Evolutionary conservation across 1,140 invertebrate species (phyloP), one percentile per base, ranked within the genome.

Genomic region (Muscidifurax raptorellus): DNA sequence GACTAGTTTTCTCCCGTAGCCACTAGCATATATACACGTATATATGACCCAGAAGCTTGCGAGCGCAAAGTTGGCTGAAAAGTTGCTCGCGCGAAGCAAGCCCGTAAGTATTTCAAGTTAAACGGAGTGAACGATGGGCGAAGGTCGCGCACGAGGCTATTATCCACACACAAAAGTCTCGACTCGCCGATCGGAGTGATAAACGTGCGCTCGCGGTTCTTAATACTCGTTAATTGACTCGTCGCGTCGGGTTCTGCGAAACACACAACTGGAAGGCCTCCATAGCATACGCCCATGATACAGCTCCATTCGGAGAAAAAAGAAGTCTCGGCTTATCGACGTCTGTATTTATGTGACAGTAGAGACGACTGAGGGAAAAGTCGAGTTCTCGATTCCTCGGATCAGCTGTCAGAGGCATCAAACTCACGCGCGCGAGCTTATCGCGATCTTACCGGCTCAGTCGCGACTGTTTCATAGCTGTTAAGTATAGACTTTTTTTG

Each of bases 211-310:
- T 59, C 22, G 32, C 32, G 52, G 52, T 59, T n/a, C n/a, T n/a
- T n/a, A n/a, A n/a, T 59, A 59, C 52, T 59, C 52, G 52, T 59
- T 59, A 59, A 59, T 59, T 59, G 52, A 59, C 52, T 59, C 52
- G 22, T 59, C 22, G 52, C 22, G 52, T 4, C 3, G 5, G 5
- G 5, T 59, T 22, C 52, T 59, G 3, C 52, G 52, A 59, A 18
- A n/a, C 1, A 12, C 4, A 12, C 52, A 6, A 22, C 52, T n/a
- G n/a, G n/a, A 18, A 59, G 22, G 22, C 18, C 52, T 59, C 52
- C 18, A 59, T 59, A 18, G 52, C 18, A 52, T 52, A 13, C 10
- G 40, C 40, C 10, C 10, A 40, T 40, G 10, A 40, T 40, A 52
- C 18, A 10, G 52, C 2, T 59, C 18, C n/a, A 59, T n/a, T 59